Conservation (phyloP, 2,888 invertebrate species). For the Meteorus colon region DNA sequence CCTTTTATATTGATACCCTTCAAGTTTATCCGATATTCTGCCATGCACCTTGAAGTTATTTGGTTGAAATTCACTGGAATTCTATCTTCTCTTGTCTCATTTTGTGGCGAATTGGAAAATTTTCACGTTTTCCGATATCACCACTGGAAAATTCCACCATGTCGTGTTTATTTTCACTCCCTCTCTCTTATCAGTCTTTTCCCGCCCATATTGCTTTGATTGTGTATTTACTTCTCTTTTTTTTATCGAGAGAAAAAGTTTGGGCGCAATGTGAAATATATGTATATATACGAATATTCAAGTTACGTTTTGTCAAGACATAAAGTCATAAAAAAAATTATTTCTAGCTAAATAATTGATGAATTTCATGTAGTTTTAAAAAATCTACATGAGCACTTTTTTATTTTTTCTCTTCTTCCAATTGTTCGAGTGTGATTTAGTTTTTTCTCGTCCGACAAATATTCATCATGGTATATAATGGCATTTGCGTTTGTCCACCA, state of each 20-base stretch:
- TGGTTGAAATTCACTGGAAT: constrained; percentile 28
- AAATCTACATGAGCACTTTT: too few species aligned
- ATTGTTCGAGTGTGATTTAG: too few species aligned
- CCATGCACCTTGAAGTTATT: constrained; percentile 8
- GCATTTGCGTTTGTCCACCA: too few species aligned
- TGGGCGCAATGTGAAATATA: background rate
- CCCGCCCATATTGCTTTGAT: constrained; percentile 31
- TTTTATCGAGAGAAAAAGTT: background rate
- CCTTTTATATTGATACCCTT: constrained; percentile 35
- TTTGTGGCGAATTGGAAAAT: constrained; percentile 41
- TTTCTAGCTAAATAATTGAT: too few species aligned
- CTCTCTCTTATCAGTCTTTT: background rate
- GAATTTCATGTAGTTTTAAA: too few species aligned
- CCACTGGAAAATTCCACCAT: constrained; percentile 45
- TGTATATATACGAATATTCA: constrained; percentile 35
- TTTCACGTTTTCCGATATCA: constrained; percentile 42
- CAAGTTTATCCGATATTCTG: constrained; percentile 8
- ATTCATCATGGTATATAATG: constrained; percentile 43
- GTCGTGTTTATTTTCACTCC: constrained; percentile 16
- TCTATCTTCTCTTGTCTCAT: constrained; percentile 34
- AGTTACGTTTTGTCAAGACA: constrained; percentile 33
- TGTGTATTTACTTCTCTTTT: constrained; percentile 14
- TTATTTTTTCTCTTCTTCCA: too few species aligned
- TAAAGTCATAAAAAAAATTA: too few species aligned
- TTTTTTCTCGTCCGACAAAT: too few species aligned